These are phyloP conservation scores for Coranthus polyacanthus DNA, from an alignment of 2,797 vertebrate genomes.

Conservation along the genomic window DNA sequence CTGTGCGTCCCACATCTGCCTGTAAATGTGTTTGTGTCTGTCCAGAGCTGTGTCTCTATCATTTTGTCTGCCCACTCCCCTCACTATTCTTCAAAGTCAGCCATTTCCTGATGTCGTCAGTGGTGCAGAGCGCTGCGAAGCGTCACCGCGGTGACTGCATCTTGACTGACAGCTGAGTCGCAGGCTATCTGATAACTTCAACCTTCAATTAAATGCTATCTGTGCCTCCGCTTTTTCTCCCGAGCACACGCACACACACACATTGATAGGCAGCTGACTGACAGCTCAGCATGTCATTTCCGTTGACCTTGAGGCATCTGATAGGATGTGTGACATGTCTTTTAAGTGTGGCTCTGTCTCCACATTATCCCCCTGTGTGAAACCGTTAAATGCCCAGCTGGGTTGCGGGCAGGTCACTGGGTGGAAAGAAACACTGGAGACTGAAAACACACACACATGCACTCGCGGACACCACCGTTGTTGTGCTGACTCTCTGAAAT, in stretches of 20 bases:
- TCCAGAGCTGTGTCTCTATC: constrained; percentile 34
- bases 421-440: constrained; percentile 19
- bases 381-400: constrained; percentile 44
- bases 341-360: constrained; percentile 60
- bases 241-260: constrained; percentile 42
- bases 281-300: constrained; percentile 76
- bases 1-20: constrained; percentile 44
- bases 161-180: constrained; percentile 80
- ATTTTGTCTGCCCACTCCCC: constrained; percentile 27
- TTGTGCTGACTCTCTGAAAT: constrained; percentile 68
- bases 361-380: constrained; percentile 52
- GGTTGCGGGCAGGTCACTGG: constrained; percentile 31
- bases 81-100: constrained; percentile 68
- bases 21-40: constrained; percentile 44
- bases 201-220: constrained; percentile 84
- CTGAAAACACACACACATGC: constrained; percentile 32
- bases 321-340: constrained; percentile 71
- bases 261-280: constrained; percentile 68
- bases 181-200: constrained; percentile 82
- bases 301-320: constrained; percentile 78
- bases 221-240: constrained; percentile 60
- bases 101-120: constrained; percentile 72
- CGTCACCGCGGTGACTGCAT: constrained; percentile 72
- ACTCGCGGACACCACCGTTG: constrained; percentile 10
- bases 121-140: constrained; percentile 67